Evolutionary conservation across 2,888 invertebrate species (phyloP).

Genomic region (Thysanoteuthis rhombus): DNA sequence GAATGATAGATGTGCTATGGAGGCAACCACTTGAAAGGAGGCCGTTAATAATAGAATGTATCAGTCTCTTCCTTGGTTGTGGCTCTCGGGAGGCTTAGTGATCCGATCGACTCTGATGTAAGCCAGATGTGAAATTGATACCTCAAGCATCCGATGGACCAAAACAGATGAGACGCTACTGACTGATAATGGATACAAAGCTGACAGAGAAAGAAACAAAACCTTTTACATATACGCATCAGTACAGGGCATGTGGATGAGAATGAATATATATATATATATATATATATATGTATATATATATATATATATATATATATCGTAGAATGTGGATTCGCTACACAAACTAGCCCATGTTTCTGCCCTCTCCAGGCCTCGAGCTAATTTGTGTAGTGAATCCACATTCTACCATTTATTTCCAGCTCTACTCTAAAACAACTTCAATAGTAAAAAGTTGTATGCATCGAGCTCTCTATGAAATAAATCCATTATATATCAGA

Average conservation of each 20-base stretch:
- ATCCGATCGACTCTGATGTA: neutral
- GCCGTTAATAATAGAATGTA: neutral
- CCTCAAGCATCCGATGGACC: neutral
- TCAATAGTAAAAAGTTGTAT: too few relatives aligned
- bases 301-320: neutral
- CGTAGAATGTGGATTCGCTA: too few relatives aligned
- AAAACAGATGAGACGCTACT: neutral
- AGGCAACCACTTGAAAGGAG: neutral
- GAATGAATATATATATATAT: neutral
- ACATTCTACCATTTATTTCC: too few relatives aligned
- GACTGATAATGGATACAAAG: neutral
- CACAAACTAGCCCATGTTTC: too few relatives aligned
- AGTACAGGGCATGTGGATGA: neutral
- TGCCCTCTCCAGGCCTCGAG: too few relatives aligned
- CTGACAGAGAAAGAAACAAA: neutral
- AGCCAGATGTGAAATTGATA: neutral
- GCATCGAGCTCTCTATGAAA: too few relatives aligned
- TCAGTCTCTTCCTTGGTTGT: neutral
- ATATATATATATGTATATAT: neutral
- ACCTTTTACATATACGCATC: neutral
- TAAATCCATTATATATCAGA: too few relatives aligned
- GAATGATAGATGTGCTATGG: neutral
- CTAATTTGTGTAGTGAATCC: too few relatives aligned
- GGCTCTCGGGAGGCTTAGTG: neutral
- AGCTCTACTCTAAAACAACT: too few relatives aligned